These are phyloP conservation scores for Clytia hemisphaerica DNA, from an alignment of 30 jellyfish, hydroid and myxozoan species.

Conservation along the genomic window DNA sequence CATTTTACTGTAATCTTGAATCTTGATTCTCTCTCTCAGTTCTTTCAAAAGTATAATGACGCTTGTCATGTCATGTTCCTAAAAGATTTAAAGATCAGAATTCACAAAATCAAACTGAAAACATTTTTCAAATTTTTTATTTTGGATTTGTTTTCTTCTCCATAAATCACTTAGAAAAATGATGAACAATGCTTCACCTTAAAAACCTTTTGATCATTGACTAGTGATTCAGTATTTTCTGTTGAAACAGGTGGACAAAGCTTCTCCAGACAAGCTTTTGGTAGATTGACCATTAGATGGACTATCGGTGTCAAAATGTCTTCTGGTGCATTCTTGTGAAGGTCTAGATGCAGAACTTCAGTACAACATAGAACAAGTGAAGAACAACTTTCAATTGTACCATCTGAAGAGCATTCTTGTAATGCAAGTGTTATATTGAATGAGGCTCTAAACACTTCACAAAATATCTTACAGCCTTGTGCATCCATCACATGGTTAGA, in stretches of 20 bases:
- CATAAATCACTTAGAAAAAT: too few species aligned
- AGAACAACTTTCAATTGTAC: conserved; percentile 1
- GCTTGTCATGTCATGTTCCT: conserved; percentile 19
- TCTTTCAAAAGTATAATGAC: conserved; percentile 5
- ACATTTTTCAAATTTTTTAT: background rate
- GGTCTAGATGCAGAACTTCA: too few species aligned
- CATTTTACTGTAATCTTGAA: conserved; percentile 23
- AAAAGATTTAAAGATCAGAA: background rate
- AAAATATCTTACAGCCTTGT: background rate
- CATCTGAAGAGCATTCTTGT: conserved; percentile 1
- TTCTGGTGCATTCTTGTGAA: background rate
- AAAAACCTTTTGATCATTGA: background rate
- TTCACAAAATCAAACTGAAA: background rate
- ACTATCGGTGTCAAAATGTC: conserved; percentile 46
- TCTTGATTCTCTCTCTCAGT: conserved; percentile 2
- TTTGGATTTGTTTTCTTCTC: too few species aligned
- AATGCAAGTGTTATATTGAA: conserved; percentile 52
- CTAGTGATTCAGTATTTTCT: conserved; percentile 1
- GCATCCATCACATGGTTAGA: too few species aligned
- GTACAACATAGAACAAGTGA: conserved; percentile 17
- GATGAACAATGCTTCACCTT: background rate
- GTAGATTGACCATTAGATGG: conserved; percentile 60
- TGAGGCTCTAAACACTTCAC: conserved; percentile 55
- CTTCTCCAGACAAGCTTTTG: conserved; percentile 28
- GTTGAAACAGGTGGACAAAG: conserved; percentile 38